Base-by-base conservation (phyloP, 2,113 vertebrate species). In the Ancistrus triradiatus region DNA sequence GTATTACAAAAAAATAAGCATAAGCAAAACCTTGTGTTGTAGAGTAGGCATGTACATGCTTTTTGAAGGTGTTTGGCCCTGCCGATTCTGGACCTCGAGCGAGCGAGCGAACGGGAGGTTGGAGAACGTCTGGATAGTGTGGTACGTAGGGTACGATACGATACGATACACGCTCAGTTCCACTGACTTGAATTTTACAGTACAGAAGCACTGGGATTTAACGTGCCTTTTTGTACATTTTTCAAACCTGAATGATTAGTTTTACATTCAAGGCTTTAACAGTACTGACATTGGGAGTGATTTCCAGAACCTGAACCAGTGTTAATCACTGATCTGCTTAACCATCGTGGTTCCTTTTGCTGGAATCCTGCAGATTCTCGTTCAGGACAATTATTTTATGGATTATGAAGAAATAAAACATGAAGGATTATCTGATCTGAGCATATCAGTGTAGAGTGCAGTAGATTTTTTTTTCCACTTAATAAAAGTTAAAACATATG, bases 141-240 rank as follows among this genome's bases (percentile, higher is more conserved):
- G 89, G 90, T 47, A 19, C 89, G 89, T 90, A 91, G 86, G 85
- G 86, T 87, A 86, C 31, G 80, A 87, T 91, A 87, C 85, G 78
- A 81, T 85, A 46, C 15, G 44, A 22, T n/a, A 42, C 38, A 91
- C 92, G 93, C 93, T 95, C 95, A 93, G 92, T 94, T 95, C 96
- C 93, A 97, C 27, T 60, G 58, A 60, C 95, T 98, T 98, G 95
- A 98, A 98, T 94, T 95, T 95, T 93, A 95, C 95, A 96, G 94
- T 97, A 98, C 94, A 98, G 95, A 95, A 98, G 95, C 95, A 98
- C 94, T 97, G 95, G 94, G 94, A 95, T 96, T 94, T 97, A 96
- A 96, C 90, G 95, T 98, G 95, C 95, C 95, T 98, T 98, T 98
- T 97, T 98, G 95, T 98, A 98, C 94, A 94, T 95, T 95, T 84